Base-by-base conservation (phyloP, 2,888 invertebrate genomes). In the Sthenelais limicola region DNA sequence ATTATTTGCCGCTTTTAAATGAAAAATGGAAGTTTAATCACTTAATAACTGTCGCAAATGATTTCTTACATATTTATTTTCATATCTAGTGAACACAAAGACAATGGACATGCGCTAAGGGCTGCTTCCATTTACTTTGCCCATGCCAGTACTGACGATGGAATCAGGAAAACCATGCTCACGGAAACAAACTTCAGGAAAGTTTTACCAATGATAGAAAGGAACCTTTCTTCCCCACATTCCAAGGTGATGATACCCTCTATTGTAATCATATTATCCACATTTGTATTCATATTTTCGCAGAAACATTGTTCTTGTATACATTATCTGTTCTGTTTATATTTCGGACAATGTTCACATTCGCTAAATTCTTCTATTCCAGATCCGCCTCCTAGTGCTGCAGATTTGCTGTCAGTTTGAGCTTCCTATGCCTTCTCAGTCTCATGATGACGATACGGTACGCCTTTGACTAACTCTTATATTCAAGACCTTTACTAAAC, bases 391-490 rank as follows among this genome's bases (percentile, higher is more conserved):
- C 24, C 86, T 93, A 71, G 92, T 93, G 0, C 90, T 93, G 0
- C 93, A 94, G 71, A 91, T 94, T 58, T 91, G 94, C 82, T 91
- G 92, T 43, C 86, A 92, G 28, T 93, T 95, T 80, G 90, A 92
- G n/a, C 72, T 79, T 7, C 32, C 35, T 5, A 26, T 76, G 67
- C 72, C 90, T 76, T 77, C 78, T 3, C 18, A 69, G 15, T 81
- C 84, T 12, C 79, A 84, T 47, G 71, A 77, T 71, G 24, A 49
- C 48, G 78, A n/a, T n/a, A n/a, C n/a, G n/a, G n/a, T n/a, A n/a
- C n/a, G n/a, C n/a, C n/a, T n/a, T n/a, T n/a, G n/a, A n/a, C n/a
- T n/a, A n/a, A n/a, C n/a, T n/a, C n/a, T n/a, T n/a, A n/a, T n/a
- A n/a, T n/a, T n/a, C n/a, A n/a, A n/a, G n/a, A n/a, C n/a, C n/a